Base-by-base conservation (phyloP, 2,797 vertebrate species). In the Halcyon smyrnensis region DNA sequence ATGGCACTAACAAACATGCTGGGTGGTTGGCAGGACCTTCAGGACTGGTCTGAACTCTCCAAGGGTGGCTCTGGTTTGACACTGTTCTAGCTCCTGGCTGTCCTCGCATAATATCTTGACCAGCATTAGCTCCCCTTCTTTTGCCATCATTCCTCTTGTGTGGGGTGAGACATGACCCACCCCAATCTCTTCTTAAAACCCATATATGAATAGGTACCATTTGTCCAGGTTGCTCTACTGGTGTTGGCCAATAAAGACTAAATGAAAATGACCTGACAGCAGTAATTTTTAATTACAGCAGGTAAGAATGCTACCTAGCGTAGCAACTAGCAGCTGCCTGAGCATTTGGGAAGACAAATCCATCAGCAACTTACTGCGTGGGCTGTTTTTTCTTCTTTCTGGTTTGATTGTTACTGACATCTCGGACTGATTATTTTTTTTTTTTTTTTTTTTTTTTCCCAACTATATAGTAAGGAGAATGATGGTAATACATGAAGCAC, bases 1-100 rank as follows among this genome's bases (percentile, higher is more conserved):
- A 13, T 37, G 41, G 27, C 24, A 30, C 6, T 50, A 54, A 15
- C 11, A 76, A 45, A 59, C 60, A 54, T 21, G 30, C 43, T 14
- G 54, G 34, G 15, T 8, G 45, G 14, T n/a, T 69, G 50, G 18
- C 45, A 60, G 53, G 15, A 34, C 9, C 68, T 41, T n/a, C 34
- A 36, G 46, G 43, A 56, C 4, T 28, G 27, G 6, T 50, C 30
- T 0, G 0, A 2, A 23, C 6, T 56, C 43, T 25, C 34, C 43
- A 28, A 10, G 6, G 27, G 18, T 70, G 36, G 15, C 68, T 53
- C 41, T 75, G 30, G 17, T 85, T 65, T 64, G 75, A 20, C 17
- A 4, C 0, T 0, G 28, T 32, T 76, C 19, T 39, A 37, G 17
- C 5, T 37, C 39, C 51, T 6, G 9, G 25, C 17, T 7, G 23